Evolutionary conservation across 2,113 vertebrate genomes (phyloP).

Genomic region (Desmodus rotundus): DNA sequence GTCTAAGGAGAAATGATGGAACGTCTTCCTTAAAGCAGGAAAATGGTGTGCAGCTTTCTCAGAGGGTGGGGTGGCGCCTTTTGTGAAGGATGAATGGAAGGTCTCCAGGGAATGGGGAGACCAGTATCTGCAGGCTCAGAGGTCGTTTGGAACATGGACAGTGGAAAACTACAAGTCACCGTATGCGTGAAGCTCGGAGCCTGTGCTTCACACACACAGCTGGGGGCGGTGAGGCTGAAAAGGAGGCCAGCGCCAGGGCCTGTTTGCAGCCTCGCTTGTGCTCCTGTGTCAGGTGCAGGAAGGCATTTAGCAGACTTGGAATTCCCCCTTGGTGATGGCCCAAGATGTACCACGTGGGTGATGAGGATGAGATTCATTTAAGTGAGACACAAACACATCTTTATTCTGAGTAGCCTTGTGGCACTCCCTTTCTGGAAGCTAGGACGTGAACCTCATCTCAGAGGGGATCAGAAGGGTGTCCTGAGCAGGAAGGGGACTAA

Average conservation of each 20-base stretch:
- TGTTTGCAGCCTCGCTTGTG: neutral
- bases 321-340: constrained; percentile 37
- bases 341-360: neutral
- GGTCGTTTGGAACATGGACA: neutral
- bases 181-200: neutral
- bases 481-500: neutral
- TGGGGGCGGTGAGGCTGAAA: neutral
- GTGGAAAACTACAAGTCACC: constrained; percentile 10
- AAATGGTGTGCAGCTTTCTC: neutral
- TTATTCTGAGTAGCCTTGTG: neutral
- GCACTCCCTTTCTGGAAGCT: neutral
- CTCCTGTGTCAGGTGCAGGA: constrained; percentile 1
- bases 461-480: neutral
- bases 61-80: neutral
- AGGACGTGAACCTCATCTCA: neutral
- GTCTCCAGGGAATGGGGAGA: neutral
- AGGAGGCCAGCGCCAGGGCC: fast-evolving
- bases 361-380: neutral
- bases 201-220: fast-evolving
- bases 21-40: neutral
- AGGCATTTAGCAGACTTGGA: constrained; percentile 38
- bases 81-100: neutral
- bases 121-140: neutral
- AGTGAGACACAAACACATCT: neutral
- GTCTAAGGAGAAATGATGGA: no score